Percentiles rank a stretch among this genome's conserved stretches.
Conservation (phyloP, 2,113 vertebrate genomes). For the Catharus bicknelli region DNA sequence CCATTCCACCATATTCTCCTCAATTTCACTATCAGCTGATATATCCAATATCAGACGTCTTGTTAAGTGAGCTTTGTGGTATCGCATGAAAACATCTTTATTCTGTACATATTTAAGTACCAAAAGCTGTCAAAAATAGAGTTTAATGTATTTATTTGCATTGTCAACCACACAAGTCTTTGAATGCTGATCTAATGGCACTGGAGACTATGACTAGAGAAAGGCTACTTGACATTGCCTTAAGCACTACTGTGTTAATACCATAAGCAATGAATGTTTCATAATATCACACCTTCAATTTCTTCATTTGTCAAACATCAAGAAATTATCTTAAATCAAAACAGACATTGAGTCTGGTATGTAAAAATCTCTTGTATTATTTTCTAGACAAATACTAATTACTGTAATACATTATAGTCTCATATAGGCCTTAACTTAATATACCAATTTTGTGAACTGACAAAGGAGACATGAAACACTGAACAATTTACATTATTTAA, state of each 20-base stretch:
- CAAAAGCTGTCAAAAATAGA: conserved; percentile 81
- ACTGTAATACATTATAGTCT: neutral
- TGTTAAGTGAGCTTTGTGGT: conserved; percentile 98
- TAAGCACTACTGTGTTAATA: neutral
- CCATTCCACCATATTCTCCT: conserved; percentile 99
- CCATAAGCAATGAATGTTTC: neutral
- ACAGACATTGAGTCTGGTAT: neutral
- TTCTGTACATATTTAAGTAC: conserved; percentile 99
- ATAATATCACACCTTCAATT: neutral
- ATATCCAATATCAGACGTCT: conserved; percentile 97
- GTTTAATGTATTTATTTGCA: conserved; percentile 18
- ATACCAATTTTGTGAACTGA: neutral
- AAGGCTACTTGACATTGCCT: neutral
- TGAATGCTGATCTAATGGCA: neutral
- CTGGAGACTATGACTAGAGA: neutral
- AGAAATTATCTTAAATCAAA: neutral
- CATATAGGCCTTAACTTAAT: neutral
- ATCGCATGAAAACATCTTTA: conserved; percentile 99
- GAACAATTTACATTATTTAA: neutral
- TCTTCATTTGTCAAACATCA: neutral
- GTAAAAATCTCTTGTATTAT: neutral
- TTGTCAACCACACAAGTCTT: neutral
- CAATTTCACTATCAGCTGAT: conserved; percentile 97
- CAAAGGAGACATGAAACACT: neutral
- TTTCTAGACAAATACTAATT: neutral